Evolutionary conservation across 2,888 invertebrate genomes (phyloP).

Genomic region (Lepidocyrtoides sp.): DNA sequence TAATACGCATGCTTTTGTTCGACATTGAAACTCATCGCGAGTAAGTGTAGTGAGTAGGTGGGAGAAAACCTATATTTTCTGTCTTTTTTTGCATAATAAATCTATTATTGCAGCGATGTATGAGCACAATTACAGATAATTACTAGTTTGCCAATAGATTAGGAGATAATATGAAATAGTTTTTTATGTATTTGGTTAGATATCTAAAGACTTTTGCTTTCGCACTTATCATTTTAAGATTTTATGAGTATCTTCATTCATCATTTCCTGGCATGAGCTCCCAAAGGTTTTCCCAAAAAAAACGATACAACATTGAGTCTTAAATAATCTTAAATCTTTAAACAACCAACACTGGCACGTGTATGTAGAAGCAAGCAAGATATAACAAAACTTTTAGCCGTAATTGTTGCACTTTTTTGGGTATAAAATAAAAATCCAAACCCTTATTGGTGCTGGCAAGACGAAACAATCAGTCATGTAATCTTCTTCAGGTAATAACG

Average conservation of each 20-base stretch:
- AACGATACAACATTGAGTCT: not conserved
- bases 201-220: not conserved
- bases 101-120: not conserved
- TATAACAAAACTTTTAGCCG: not conserved
- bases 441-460: not conserved
- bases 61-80: conserved; percentile 1
- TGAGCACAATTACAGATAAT: not conserved
- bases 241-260: not conserved
- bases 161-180: not conserved
- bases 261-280: conserved; percentile 36
- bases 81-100: conserved; percentile 29
- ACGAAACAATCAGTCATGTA: not conserved
- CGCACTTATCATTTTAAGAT: not conserved
- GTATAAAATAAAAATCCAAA: conserved; percentile 1
- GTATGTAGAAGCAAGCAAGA: not conserved
- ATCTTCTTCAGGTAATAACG: not conserved
- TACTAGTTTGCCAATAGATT: conserved; percentile 32
- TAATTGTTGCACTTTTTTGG: conserved; percentile 17
- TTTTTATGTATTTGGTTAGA: not conserved
- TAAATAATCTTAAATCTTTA: not conserved
- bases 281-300: not conserved
- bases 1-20: not conserved
- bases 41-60: not conserved
- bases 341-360: not conserved
- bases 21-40: not conserved